A percentile compares a stretch with the other conserved stretches of the same genome.
Evolutionary conservation across 2,888 invertebrate genomes (phyloP).

Genomic region (Encarsia formosa): DNA sequence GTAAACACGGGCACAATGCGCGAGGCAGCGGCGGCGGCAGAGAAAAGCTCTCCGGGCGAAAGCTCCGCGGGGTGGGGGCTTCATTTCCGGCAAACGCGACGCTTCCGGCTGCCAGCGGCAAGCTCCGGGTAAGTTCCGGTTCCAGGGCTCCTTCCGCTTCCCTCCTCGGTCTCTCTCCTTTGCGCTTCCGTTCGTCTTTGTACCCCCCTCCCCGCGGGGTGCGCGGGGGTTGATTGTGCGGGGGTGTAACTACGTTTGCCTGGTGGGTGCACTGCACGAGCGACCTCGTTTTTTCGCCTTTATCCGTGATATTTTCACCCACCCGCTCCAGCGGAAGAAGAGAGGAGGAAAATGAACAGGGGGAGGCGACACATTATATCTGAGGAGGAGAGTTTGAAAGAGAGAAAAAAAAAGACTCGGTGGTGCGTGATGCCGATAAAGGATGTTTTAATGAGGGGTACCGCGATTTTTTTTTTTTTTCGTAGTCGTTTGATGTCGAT

Average conservation of each 20-base stretch:
- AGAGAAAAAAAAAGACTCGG: too few species aligned
- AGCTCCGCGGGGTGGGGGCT: constrained; percentile 36
- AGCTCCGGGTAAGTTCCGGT: constrained; percentile 42
- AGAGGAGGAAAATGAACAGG: too few species aligned
- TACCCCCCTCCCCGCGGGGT: constrained; percentile 22
- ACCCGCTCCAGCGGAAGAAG: too few species aligned
- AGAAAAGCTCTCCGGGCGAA: constrained; percentile 11
- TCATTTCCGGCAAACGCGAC: constrained; percentile 51
- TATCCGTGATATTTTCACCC: not conserved
- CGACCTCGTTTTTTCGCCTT: too few species aligned
- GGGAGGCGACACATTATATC: too few species aligned
- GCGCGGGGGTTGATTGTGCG: not conserved
- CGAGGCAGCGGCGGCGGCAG: not conserved
- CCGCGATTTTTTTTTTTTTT: too few species aligned
- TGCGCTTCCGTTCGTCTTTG: constrained; percentile 34
- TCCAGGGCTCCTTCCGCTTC: constrained; percentile 33
- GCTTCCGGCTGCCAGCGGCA: constrained; percentile 47
- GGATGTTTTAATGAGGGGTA: too few species aligned
- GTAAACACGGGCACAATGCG: constrained; percentile 6
- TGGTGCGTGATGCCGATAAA: too few species aligned
- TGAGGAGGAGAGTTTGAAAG: too few species aligned
- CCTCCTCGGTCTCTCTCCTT: constrained; percentile 31
- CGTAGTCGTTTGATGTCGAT: too few species aligned
- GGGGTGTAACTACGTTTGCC: not conserved
- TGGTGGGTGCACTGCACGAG: too few species aligned